phyloP scores from a whole-genome alignment of 2,113 vertebrate species.

The Campylomormyrus numenius region DNA sequence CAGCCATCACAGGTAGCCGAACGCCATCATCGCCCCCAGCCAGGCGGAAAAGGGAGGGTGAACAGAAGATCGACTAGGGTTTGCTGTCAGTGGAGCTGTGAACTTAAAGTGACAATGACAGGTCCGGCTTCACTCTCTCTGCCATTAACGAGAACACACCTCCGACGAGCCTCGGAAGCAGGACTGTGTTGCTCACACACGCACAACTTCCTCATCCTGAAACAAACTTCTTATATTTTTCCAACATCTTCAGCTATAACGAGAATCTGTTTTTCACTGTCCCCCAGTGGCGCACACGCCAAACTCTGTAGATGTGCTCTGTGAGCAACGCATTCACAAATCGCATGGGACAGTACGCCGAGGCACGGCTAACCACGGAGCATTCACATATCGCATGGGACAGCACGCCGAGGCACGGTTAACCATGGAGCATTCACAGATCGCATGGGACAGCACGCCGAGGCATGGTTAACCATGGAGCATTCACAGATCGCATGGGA shows the following conservation, averaged over 20 bases:
- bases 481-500: background rate
- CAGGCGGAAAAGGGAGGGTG: background rate
- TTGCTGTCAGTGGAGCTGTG: constrained; percentile 13
- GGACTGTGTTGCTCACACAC: background rate
- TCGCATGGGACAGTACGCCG: background rate
- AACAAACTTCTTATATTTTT: background rate
- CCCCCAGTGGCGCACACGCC: background rate
- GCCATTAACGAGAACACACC: background rate
- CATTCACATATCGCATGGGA: background rate
- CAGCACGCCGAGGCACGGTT: background rate
- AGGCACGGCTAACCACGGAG: background rate
- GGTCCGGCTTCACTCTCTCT: background rate
- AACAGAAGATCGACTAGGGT: background rate
- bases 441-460: no score
- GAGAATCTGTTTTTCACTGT: background rate
- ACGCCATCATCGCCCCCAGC: background rate
- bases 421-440: no score
- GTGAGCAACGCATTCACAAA: background rate
- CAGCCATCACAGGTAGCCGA: background rate
- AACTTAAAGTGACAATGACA: constrained; percentile 17
- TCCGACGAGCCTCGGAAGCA: background rate
- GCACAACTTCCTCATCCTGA: background rate
- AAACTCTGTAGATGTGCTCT: background rate
- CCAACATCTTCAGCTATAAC: background rate
- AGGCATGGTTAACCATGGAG: no score